Evolutionary conservation across 37 sponge, comb jelly and placozoan species (phyloP), one percentile per base, ranked within the genome.

Genomic region (Haliclona indistincta): DNA sequence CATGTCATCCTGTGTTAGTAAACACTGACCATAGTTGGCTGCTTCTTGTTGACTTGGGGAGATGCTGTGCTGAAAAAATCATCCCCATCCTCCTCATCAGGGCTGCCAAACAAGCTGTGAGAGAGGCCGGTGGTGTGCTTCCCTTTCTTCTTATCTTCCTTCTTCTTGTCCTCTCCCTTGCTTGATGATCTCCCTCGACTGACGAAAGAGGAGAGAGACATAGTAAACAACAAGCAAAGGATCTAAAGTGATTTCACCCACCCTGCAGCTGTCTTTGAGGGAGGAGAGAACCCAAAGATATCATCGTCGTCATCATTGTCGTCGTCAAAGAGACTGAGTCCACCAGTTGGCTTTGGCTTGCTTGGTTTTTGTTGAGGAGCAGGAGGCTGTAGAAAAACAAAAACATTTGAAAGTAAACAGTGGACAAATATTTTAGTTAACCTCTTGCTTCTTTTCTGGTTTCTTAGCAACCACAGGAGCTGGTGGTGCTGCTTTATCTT

Each of bases 301-400:
- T 43, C 47, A 6, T 70, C 49, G 22, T 47, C 33, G 26, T 74
- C 75, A 37, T 74, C 75, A 2, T 62, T 68, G 42, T 66, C 78
- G 45, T 65, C 78, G 33, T 66, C 93, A 88, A 93, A 93, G 47
- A 93, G 10, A n/a, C 90, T 49, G 44, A 93, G 90, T 37, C 60
- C 93, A 28, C 93, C 93, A 34, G 44, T 86, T 43, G 93, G 93
- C 61, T 88, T 88, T 64, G 84, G 88, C 82, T 77, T 84, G 17
- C 8, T 10, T 61, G 63, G 28, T n/a, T 61, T n/a, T 61, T 13
- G 52, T 49, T 49, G 52, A 49, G 52, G 52, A 49, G 52, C 17
- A 49, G 17, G 17, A 49, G 52, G n/a, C n/a, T n/a, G n/a, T n/a
- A n/a, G n/a, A n/a, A n/a, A n/a, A n/a, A n/a, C n/a, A n/a, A n/a